phyloP scores from a whole-genome alignment of 1,140 invertebrate genomes.

The Triops longicaudatus region DNA sequence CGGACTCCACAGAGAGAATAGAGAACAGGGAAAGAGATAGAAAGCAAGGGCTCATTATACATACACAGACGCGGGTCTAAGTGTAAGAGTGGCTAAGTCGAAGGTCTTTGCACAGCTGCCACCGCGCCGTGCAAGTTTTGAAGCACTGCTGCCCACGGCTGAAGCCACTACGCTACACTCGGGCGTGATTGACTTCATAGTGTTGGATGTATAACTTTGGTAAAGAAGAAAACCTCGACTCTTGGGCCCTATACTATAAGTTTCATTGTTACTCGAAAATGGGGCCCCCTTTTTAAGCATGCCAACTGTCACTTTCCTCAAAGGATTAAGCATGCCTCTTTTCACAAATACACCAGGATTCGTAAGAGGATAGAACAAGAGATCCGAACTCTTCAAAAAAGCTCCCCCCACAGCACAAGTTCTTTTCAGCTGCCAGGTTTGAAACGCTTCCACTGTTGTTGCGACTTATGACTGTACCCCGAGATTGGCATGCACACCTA shows the following conservation, averaged over 20 bases:
- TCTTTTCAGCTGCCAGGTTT: neutral
- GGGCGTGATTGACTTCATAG: neutral
- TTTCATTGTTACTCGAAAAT: neutral
- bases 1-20: neutral
- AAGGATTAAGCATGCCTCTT: conserved; percentile 3
- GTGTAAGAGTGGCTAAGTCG: neutral
- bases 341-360: neutral
- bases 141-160: neutral
- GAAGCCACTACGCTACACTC: neutral
- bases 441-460: neutral
- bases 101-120: neutral
- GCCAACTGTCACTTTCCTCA: neutral
- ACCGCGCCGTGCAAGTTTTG: neutral
- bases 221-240: neutral
- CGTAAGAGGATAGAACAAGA: conserved; percentile 11
- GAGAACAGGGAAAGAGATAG: neutral
- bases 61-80: neutral
- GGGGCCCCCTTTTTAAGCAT: neutral
- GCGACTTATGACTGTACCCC: too few relatives aligned
- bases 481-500: too few relatives aligned
- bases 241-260: neutral
- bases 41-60: neutral
- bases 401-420: neutral
- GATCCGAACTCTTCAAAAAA: neutral
- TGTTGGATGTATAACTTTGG: neutral